Evolutionary conservation across 2,888 invertebrate genomes (phyloP).

Genomic region (Helobdella robusta): DNA sequence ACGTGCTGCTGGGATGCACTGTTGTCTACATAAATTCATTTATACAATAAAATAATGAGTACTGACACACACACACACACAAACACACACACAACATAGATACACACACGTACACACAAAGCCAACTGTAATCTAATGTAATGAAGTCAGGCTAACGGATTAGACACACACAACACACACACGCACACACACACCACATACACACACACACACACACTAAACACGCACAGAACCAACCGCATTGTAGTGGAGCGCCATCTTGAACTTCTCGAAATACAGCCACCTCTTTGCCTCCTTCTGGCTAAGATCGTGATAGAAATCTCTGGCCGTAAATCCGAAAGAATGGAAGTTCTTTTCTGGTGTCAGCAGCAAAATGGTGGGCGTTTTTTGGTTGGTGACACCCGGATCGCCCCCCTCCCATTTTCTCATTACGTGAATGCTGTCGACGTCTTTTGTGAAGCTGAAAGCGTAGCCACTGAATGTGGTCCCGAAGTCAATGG

Average conservation of each 20-base stretch:
- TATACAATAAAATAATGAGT: not conserved
- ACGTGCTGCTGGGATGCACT: no score
- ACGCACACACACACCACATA: not conserved
- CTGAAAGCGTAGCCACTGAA: slow-evolving; percentile 56
- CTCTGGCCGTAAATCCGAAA: slow-evolving; percentile 55
- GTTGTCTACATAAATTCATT: no score
- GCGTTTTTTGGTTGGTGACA: slow-evolving; percentile 55
- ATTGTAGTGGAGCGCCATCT: slow-evolving; percentile 54
- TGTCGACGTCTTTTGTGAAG: slow-evolving; percentile 52
- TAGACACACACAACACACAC: no score
- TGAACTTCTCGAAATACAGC: slow-evolving; percentile 56
- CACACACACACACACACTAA: not conserved
- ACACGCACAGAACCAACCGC: slow-evolving; percentile 44
- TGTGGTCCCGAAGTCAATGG: slow-evolving; percentile 57
- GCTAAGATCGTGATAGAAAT: slow-evolving; percentile 54
- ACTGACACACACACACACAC: not conserved
- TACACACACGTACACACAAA: not conserved
- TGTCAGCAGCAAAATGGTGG: slow-evolving; percentile 53
- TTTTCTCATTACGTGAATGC: slow-evolving; percentile 55
- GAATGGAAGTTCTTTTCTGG: slow-evolving; percentile 54
- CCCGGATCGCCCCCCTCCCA: slow-evolving; percentile 54
- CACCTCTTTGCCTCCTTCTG: slow-evolving; percentile 52
- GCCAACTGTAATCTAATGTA: no score
- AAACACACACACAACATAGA: not conserved
- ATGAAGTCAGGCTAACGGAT: no score